A percentile compares a stretch with the other conserved stretches of the same genome.
Conservation (phyloP, 2,888 invertebrate species). For the Lepidochrysops patricia region DNA sequence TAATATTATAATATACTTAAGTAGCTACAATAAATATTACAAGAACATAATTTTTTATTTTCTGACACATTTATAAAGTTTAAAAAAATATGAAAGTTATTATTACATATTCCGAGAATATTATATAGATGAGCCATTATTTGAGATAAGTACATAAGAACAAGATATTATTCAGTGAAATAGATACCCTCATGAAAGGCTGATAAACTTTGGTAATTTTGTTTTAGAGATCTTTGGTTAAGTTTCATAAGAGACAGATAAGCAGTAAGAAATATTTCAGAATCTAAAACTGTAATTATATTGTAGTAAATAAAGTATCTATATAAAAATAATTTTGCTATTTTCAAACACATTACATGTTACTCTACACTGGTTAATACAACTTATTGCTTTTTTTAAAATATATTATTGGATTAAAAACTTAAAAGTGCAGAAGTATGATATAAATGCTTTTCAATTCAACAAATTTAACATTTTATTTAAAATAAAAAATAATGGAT, state of each 20-base stretch:
- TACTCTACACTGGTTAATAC: not conserved
- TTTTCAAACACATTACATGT: not conserved
- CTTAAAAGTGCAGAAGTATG: not conserved
- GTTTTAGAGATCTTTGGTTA: constrained; percentile 18
- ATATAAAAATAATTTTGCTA: not conserved
- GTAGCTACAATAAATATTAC: constrained; percentile 19
- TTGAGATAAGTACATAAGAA: not conserved
- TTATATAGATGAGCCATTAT: constrained; percentile 11
- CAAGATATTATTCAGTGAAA: no score
- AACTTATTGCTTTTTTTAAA: not conserved
- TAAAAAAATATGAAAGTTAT: not conserved
- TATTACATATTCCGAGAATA: not conserved
- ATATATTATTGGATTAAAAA: not conserved
- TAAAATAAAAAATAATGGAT: not conserved
- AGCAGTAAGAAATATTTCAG: not conserved
- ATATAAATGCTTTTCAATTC: constrained; percentile 5
- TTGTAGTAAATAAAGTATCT: not conserved
- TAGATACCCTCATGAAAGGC: not conserved
- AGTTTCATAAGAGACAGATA: not conserved
- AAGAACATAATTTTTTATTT: constrained; percentile 14
- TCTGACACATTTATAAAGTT: not conserved
- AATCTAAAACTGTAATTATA: not conserved
- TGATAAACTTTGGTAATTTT: constrained; percentile 18
- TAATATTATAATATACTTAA: constrained; percentile 21
- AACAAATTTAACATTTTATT: not conserved